Percentiles rank a stretch among this genome's conserved stretches.
phyloP scores from a whole-genome alignment of 1,140 invertebrate genomes.

The Thalassaphorura encarpata region DNA sequence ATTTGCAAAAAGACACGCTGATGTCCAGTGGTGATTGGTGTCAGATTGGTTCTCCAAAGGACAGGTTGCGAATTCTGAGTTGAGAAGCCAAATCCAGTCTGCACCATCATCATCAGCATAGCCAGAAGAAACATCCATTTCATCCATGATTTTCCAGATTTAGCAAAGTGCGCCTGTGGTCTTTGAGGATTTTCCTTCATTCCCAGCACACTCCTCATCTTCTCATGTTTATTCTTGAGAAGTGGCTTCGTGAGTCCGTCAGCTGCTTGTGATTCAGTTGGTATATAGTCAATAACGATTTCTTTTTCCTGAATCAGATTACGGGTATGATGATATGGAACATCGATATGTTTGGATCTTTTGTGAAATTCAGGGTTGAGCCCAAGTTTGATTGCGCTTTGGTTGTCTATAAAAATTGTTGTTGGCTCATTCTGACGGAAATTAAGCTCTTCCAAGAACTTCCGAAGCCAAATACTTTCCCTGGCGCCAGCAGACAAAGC shows the following conservation, averaged over 20 bases:
- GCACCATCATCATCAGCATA: too few relatives aligned
- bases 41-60: conserved; percentile 1
- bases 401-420: conserved; percentile 33
- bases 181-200: too few relatives aligned
- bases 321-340: conserved; percentile 35
- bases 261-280: conserved; percentile 33
- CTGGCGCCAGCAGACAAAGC: conserved; percentile 25
- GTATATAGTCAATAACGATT: conserved; percentile 22
- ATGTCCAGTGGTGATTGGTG: conserved; percentile 14
- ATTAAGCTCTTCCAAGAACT: conserved; percentile 34
- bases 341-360: conserved; percentile 38
- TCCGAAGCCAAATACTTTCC: conserved; percentile 36
- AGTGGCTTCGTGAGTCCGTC: conserved; percentile 33
- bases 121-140: too few relatives aligned
- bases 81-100: too few relatives aligned
- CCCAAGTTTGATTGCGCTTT: conserved; percentile 27
- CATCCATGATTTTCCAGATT: too few relatives aligned
- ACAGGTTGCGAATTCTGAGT: conserved; percentile 10
- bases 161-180: too few relatives aligned
- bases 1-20: not conserved
- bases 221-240: conserved; percentile 6
- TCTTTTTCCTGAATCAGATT: conserved; percentile 14
- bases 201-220: too few relatives aligned
- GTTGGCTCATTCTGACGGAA: not conserved
- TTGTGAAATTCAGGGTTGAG: conserved; percentile 36